A percentile compares a stretch with the other conserved stretches of the same genome.
phyloP scores from a whole-genome alignment of 2,797 vertebrate genomes.

The Pseudomugil gertrudae region DNA sequence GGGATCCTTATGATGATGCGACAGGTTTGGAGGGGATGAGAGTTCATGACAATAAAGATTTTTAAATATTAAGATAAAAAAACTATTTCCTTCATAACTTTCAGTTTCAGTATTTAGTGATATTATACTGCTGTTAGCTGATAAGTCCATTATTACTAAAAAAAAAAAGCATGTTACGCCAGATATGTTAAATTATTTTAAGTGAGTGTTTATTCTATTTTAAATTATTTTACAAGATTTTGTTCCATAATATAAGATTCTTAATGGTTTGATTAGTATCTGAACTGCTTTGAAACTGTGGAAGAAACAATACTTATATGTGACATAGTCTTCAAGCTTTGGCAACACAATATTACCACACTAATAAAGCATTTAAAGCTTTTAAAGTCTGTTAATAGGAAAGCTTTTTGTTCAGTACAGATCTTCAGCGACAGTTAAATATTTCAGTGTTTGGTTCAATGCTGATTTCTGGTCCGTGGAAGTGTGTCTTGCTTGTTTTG shows the following conservation, averaged over 20 bases:
- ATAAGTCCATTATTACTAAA: slow-evolving; percentile 33
- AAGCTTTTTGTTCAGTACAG: background rate
- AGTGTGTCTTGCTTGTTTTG: slow-evolving; percentile 17
- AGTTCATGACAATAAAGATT: background rate
- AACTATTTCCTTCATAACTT: background rate
- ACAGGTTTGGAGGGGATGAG: background rate
- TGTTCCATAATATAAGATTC: background rate
- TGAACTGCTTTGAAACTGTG: background rate
- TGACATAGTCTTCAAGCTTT: too few species aligned
- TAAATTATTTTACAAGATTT: background rate
- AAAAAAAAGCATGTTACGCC: slow-evolving; percentile 18
- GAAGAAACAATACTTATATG: background rate
- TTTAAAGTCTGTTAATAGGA: too few species aligned
- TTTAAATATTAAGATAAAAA: background rate
- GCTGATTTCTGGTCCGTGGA: slow-evolving; percentile 13
- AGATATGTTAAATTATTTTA: slow-evolving; percentile 28
- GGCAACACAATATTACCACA: too few species aligned
- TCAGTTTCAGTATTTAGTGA: background rate
- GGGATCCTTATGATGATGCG: background rate
- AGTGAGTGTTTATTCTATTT: background rate
- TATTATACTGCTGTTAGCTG: slow-evolving; percentile 10
- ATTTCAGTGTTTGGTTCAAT: slow-evolving; percentile 9
- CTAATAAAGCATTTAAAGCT: too few species aligned
- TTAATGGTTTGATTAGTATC: background rate
- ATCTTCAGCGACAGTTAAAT: slow-evolving; percentile 13